Conservation (phyloP, 2,888 invertebrate species). For the Diarsia brunnea region DNA sequence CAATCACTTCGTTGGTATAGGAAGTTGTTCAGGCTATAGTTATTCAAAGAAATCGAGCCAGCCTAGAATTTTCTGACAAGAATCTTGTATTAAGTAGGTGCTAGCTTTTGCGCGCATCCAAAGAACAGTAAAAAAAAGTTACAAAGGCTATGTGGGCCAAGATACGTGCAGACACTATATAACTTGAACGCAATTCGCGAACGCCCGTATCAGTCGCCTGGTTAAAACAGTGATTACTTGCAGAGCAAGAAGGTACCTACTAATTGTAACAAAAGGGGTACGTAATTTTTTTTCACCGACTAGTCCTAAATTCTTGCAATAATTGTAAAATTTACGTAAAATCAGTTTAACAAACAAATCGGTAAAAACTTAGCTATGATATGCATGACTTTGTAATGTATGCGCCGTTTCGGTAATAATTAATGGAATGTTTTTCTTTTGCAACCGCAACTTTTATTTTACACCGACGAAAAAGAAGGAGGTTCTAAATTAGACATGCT, state of each 20-base stretch:
- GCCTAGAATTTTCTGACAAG: neutral
- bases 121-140: neutral
- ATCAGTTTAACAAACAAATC: neutral
- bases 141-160: neutral
- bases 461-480: neutral
- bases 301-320: neutral
- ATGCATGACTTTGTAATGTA: too few species aligned
- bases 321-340: neutral
- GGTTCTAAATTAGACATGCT: neutral
- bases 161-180: too few species aligned
- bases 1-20: neutral
- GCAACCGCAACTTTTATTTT: neutral
- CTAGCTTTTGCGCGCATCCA: neutral
- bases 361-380: neutral
- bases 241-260: neutral
- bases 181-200: too few species aligned
- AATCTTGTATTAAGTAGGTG: neutral
- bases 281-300: neutral
- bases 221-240: neutral
- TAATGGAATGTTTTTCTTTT: neutral
- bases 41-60: conserved; percentile 5
- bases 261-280: neutral
- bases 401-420: too few species aligned
- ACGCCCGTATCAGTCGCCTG: too few species aligned
- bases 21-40: neutral